Percentiles rank a stretch among this genome's conserved stretches.
Evolutionary conservation across 2,888 invertebrate genomes (phyloP).

Genomic region (Pecten maximus): DNA sequence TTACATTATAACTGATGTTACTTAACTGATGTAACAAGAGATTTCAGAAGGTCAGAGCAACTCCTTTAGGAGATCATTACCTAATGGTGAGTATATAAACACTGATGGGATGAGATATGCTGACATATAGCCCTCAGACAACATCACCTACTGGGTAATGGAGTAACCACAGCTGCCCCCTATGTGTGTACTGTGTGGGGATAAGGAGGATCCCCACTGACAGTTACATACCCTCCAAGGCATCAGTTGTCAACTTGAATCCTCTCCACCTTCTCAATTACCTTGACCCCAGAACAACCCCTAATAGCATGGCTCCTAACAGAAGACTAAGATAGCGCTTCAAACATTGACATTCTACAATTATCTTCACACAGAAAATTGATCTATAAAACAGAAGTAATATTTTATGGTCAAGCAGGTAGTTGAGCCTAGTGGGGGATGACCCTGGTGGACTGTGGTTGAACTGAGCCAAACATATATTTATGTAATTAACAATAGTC

Average conservation of each 20-base stretch:
- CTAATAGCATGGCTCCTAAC: background rate
- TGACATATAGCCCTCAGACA: background rate
- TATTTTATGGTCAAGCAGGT: too few relatives aligned
- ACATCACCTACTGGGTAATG: background rate
- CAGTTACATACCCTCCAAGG: background rate
- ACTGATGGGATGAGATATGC: background rate
- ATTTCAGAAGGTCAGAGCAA: too few relatives aligned
- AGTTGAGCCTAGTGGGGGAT: too few relatives aligned
- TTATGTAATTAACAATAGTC: too few relatives aligned
- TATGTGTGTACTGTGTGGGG: background rate
- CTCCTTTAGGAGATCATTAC: background rate
- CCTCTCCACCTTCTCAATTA: background rate
- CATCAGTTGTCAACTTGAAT: background rate
- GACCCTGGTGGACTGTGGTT: too few relatives aligned
- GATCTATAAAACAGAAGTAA: too few relatives aligned
- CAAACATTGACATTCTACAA: slow-evolving; percentile 9
- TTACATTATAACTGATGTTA: too few relatives aligned
- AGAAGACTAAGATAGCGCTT: background rate
- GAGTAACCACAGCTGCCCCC: background rate
- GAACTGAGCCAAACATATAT: too few relatives aligned
- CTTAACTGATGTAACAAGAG: too few relatives aligned
- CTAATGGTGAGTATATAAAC: background rate
- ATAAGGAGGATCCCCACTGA: background rate
- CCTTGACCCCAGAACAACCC: background rate
- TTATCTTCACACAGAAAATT: background rate